Conservation (phyloP, 2,113 vertebrate genomes). For the Daboia siamensis region DNA sequence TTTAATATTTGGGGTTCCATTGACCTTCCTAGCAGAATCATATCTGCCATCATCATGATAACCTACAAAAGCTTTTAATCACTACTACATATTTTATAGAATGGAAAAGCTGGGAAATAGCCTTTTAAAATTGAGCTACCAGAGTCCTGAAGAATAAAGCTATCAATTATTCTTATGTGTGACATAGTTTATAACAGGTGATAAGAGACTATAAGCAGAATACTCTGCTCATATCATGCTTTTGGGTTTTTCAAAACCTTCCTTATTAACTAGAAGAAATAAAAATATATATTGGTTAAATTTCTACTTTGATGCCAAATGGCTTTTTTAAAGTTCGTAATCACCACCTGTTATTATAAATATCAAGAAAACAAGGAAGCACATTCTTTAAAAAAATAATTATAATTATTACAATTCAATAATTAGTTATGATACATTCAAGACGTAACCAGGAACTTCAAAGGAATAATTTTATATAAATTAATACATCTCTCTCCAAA, state of each 20-base stretch:
- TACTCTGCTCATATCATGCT: not conserved
- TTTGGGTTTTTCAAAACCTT: not conserved
- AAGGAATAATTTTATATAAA: not conserved
- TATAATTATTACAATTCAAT: not conserved
- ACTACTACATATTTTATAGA: not conserved
- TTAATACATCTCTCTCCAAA: not conserved
- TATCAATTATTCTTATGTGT: not conserved
- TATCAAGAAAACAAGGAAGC: not conserved
- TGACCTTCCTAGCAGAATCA: not conserved
- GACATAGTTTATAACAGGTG: not conserved
- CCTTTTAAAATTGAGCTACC: not conserved
- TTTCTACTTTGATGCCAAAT: not conserved
- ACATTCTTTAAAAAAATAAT: not conserved
- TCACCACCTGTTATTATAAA: not conserved
- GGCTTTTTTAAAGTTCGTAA: not conserved
- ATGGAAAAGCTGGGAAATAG: not conserved
- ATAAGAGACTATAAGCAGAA: not conserved
- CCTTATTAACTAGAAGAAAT: not conserved
- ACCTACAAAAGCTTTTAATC: not conserved
- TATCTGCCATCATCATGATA: not conserved
- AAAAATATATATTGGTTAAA: no score
- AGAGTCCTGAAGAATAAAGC: not conserved
- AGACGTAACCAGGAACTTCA: not conserved
- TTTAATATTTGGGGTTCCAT: not conserved
- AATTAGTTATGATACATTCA: not conserved